Evolutionary conservation across 2,113 vertebrate species (phyloP), one percentile per base, ranked within the genome.

Genomic region (Myiozetetes cayanensis): DNA sequence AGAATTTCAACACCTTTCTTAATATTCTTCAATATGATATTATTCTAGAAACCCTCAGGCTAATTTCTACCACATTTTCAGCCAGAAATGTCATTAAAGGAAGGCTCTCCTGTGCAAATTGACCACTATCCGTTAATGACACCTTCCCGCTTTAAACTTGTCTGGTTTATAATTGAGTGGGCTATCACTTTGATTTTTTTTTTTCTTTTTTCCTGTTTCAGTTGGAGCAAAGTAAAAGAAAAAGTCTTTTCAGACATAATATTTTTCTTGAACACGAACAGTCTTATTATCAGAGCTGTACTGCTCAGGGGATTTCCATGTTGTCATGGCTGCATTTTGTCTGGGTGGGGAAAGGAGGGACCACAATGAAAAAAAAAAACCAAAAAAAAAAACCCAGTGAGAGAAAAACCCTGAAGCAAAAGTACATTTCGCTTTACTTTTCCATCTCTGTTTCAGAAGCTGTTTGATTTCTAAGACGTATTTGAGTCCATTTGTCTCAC

Each of bases 161-260:
- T 77, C 93, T 88, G 96, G 94, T 97, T 97, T 94, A 91, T 89
- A 87, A 96, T 96, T 94, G 87, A 95, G 91, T 95, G 94, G 96
- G 96, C 92, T 94, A 92, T 96, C 94, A 56, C 55, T 94, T 93
- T 85, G 79, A 94, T 96, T 78, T 77, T 90, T 83, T 73, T 80
- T 68, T 90, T 93, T 67, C 39, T 87, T 96, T 94, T 96, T 96
- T 96, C 85, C 96, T 93, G 90, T 95, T 89, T 96, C 80, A 89
- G 58, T 70, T 87, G 33, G 24, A 92, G 59, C 56, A 94, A 87
- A 89, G 41, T 72, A 76, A 92, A 93, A 97, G 75, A 95, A 91
- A 82, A 89, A 82, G 63, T 68, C 66, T 85, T 84, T 91, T 92
- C 67, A 94, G 84, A 84, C 91, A 97, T 87, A 96, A 95, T 92